A percentile compares a stretch with the other conserved stretches of the same genome.
Evolutionary conservation across 2,797 vertebrate species (phyloP).

Genomic region (Neosilurus hyrtlii): DNA sequence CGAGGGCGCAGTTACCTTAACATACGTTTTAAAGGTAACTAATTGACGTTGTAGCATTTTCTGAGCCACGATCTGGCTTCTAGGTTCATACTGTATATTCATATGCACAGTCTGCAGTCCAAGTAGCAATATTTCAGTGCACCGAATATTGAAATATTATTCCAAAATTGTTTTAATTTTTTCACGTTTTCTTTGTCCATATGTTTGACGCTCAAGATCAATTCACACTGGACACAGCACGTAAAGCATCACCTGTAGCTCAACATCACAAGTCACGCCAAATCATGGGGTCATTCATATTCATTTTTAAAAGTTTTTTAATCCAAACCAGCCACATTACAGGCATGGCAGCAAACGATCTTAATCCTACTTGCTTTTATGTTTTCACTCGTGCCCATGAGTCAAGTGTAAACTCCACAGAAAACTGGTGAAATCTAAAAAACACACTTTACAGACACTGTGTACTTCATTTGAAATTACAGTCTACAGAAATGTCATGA

Average conservation of each 20-base stretch:
- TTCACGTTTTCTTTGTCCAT: neutral
- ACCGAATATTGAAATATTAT: conserved; percentile 22
- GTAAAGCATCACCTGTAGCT: neutral
- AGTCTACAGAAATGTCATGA: neutral
- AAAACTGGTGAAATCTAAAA: neutral
- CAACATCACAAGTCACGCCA: neutral
- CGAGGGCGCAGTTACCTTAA: neutral
- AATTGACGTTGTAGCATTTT: conserved; percentile 27
- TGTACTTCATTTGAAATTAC: neutral
- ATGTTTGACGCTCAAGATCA: conserved; percentile 3
- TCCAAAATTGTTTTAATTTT: neutral
- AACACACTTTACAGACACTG: neutral
- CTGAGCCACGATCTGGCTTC: conserved; percentile 22
- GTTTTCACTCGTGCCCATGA: neutral
- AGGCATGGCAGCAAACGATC: neutral
- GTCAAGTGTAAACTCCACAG: neutral
- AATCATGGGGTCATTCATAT: neutral
- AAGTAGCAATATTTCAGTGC: conserved; percentile 41
- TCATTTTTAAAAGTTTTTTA: neutral
- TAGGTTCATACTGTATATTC: conserved; percentile 26
- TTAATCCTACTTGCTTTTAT: neutral
- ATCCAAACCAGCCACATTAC: neutral
- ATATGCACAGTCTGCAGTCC: conserved; percentile 31
- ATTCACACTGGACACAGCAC: neutral
- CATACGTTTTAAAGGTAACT: neutral